Percentiles rank a stretch among this genome's conserved stretches.
Conservation (phyloP, 2,113 vertebrate genomes). For the Cryptotis parvus region DNA sequence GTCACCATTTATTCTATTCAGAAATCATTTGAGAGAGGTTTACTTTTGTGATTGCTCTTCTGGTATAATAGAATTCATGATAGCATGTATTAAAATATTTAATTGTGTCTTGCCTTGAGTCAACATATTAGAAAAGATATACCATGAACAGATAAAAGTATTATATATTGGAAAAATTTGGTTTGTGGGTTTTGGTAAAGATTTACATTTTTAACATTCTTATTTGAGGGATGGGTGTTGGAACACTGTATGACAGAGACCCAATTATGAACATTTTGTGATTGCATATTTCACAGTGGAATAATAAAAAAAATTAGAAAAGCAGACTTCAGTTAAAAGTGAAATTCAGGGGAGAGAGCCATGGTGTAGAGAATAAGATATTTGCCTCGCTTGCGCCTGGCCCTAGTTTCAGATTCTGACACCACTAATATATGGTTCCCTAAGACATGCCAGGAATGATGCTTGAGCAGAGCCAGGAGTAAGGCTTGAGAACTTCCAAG, state of each 20-base stretch:
- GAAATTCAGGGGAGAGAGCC: too few relatives aligned
- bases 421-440: too few relatives aligned
- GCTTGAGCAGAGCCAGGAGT: too few relatives aligned
- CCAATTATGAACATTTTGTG: too few relatives aligned
- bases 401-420: too few relatives aligned
- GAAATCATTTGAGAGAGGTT: conserved; percentile 31
- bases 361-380: too few relatives aligned
- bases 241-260: too few relatives aligned
- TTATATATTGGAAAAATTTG: conserved; percentile 15
- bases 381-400: too few relatives aligned
- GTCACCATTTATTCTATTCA: conserved; percentile 11
- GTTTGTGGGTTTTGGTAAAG: conserved; percentile 29
- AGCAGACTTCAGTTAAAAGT: background rate
- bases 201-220: conserved; percentile 41
- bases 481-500: too few relatives aligned
- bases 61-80: background rate
- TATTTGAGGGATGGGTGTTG: too few relatives aligned
- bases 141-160: background rate
- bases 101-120: conserved; percentile 15
- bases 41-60: conserved; percentile 17
- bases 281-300: too few relatives aligned
- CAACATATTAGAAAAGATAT: conserved; percentile 20
- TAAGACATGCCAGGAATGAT: too few relatives aligned
- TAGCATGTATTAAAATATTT: background rate
- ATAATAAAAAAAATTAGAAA: conserved; percentile 48